A percentile compares a stretch with the other conserved stretches of the same genome.
phyloP scores from a whole-genome alignment of 2,113 vertebrate species.

The Etheostoma cragini region DNA sequence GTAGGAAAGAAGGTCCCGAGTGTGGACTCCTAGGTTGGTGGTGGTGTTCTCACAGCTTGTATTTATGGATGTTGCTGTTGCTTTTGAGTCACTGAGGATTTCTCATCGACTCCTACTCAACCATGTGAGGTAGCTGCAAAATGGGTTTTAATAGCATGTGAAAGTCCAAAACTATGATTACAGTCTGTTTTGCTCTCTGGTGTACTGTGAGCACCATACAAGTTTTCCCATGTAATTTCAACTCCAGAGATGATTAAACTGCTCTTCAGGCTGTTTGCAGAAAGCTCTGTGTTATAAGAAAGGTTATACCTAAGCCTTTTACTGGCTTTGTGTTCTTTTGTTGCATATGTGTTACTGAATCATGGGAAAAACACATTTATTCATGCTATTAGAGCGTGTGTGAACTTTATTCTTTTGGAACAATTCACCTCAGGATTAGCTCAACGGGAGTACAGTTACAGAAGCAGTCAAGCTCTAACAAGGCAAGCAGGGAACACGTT shows the following conservation, averaged over 20 bases:
- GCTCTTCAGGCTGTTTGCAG: background rate
- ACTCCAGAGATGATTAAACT: constrained; percentile 24
- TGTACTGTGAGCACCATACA: constrained; percentile 10
- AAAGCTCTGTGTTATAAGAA: background rate
- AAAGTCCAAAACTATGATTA: constrained; percentile 28
- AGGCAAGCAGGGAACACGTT: background rate
- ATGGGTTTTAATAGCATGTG: constrained; percentile 5
- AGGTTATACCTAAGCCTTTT: constrained; percentile 15
- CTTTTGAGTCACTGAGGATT: constrained; percentile 44
- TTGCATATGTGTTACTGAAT: background rate
- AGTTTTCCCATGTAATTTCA: constrained; percentile 42
- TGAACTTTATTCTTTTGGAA: constrained; percentile 30
- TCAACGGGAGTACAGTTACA: constrained; percentile 2
- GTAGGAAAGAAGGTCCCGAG: constrained; percentile 55
- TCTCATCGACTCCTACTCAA: constrained; percentile 34
- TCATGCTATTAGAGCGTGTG: background rate
- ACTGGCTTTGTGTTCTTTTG: background rate
- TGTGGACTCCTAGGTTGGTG: constrained; percentile 27
- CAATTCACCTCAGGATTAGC: constrained; percentile 31
- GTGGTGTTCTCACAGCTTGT: constrained; percentile 55
- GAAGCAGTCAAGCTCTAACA: background rate
- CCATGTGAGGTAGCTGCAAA: constrained; percentile 13
- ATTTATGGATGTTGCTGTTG: constrained; percentile 30
- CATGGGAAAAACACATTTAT: constrained; percentile 10
- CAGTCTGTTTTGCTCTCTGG: background rate